Percentiles rank a stretch among this genome's conserved stretches.
Evolutionary conservation across 1,140 invertebrate genomes (phyloP).

Genomic region (Ericerus pela): DNA sequence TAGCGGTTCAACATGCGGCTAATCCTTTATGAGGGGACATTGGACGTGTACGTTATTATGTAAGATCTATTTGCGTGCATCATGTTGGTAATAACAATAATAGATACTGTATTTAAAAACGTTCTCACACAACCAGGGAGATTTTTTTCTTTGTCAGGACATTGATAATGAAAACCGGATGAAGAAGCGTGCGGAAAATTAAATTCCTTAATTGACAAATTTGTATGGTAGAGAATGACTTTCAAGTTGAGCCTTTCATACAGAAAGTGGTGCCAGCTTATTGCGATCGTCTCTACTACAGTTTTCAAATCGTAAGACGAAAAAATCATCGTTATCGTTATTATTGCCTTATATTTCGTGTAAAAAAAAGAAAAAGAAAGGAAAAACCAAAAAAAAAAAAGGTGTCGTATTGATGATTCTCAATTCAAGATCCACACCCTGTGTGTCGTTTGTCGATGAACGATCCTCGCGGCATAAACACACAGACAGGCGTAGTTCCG

Average conservation of each 20-base stretch:
- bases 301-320: too few relatives aligned
- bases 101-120: neutral
- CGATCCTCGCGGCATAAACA: neutral
- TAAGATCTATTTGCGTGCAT: too few relatives aligned
- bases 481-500: neutral
- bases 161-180: constrained; percentile 6
- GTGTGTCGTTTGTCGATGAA: constrained; percentile 1
- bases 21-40: too few relatives aligned
- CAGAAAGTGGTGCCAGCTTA: too few relatives aligned
- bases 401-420: neutral
- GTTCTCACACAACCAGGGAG: constrained; percentile 6
- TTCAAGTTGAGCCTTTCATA: neutral
- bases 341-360: too few relatives aligned
- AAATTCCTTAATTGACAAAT: constrained; percentile 5
- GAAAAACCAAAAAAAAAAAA: too few relatives aligned
- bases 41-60: too few relatives aligned
- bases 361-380: too few relatives aligned
- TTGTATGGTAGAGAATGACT: neutral
- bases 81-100: too few relatives aligned
- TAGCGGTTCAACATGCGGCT: too few relatives aligned
- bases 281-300: too few relatives aligned
- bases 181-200: constrained; percentile 8
- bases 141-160: constrained; percentile 4
- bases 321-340: too few relatives aligned
- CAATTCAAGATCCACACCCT: neutral